Evolutionary conservation across 92 coral and sea anemone species (phyloP), one percentile per base, ranked within the genome.

Genomic region (Zoanthus solanderi): DNA sequence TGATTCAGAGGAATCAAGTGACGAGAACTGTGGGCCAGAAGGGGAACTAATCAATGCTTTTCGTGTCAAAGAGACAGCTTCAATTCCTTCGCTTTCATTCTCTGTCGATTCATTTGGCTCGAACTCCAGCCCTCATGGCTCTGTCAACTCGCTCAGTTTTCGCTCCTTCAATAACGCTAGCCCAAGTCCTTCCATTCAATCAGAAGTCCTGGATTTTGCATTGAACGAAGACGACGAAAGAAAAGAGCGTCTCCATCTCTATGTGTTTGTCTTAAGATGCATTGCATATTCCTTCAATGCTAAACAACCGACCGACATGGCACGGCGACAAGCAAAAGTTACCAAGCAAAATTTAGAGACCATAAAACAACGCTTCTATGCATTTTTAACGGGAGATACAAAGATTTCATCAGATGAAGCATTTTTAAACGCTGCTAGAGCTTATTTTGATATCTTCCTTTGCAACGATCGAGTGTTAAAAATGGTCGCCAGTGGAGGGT

Each of bases 241-340:
- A 58, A 91, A 94, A 66, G 99, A 97, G 76, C 90, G 92, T 5
- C 63, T 97, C 28, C 98, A 95, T 88, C 85, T 89, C 32, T 97
- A 97, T 69, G 96, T 97, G 82, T 97, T 97, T 81, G 99, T 95
- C 53, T 72, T 97, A 75, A 89, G 99, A 34, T 94, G 99, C 72
- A 92, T 97, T 29, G 90, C 99, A 6, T 92, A 95, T 45, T 94
- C 99, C 0, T 97, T 97, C 79, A 97, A 97, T 76, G 99, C 99
- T 2, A 93, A 96, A 80, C 99, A 97, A 76, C 98, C 98, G 18
- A 97, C 99, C 5, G 99, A 95, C 29, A 89, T 97, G 91, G 97
- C 96, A 0, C 72, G 98, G 46, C 82, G 99, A 18, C 98, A 92
- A 30, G 95, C 96, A 0, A 91, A 95, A 68, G 95, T 97, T 66